Percentiles rank a stretch among this genome's conserved stretches.
These are phyloP conservation scores for Telenomus remus DNA, from an alignment of 1,140 invertebrate species.

Conservation along the genomic window DNA sequence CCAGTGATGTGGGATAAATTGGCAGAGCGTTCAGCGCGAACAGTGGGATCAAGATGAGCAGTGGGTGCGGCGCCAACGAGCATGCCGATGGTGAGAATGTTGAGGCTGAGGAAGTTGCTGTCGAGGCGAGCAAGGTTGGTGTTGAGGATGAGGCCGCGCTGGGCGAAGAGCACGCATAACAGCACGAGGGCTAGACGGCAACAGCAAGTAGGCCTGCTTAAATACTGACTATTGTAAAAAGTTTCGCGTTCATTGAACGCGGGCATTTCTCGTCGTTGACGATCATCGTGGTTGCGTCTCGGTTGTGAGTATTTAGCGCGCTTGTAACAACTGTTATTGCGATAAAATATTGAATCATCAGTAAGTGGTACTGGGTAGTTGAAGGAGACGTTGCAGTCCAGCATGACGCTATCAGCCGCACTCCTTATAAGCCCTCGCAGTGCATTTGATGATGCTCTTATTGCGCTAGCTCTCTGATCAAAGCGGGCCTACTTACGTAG, in stretches of 20 bases:
- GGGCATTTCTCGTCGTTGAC: no score
- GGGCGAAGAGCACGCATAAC: constrained; percentile 62
- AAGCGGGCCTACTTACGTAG: constrained; percentile 8
- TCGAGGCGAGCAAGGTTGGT: constrained; percentile 14
- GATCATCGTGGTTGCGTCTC: background rate
- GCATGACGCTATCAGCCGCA: constrained; percentile 72
- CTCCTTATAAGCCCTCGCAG: constrained; percentile 52
- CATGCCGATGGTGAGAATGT: constrained; percentile 57
- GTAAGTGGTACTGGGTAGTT: constrained; percentile 62
- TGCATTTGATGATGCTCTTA: constrained; percentile 16
- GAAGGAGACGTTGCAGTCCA: constrained; percentile 66
- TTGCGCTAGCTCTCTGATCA: background rate
- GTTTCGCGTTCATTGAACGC: background rate
- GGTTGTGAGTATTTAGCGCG: background rate
- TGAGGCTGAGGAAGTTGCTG: constrained; percentile 33
- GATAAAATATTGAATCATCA: constrained; percentile 11
- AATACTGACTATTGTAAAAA: constrained; percentile 12
- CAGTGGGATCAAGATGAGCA: constrained; percentile 61
- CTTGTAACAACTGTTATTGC: no score
- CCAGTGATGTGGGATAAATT: constrained; percentile 85
- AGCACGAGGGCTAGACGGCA: constrained; percentile 61
- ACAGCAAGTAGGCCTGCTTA: constrained; percentile 30
- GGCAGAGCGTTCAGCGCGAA: constrained; percentile 79
- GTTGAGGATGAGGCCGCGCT: constrained; percentile 36
- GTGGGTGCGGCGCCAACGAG: constrained; percentile 62